phyloP scores from a whole-genome alignment of 2,113 vertebrate species.

The Podocnemis expansa region DNA sequence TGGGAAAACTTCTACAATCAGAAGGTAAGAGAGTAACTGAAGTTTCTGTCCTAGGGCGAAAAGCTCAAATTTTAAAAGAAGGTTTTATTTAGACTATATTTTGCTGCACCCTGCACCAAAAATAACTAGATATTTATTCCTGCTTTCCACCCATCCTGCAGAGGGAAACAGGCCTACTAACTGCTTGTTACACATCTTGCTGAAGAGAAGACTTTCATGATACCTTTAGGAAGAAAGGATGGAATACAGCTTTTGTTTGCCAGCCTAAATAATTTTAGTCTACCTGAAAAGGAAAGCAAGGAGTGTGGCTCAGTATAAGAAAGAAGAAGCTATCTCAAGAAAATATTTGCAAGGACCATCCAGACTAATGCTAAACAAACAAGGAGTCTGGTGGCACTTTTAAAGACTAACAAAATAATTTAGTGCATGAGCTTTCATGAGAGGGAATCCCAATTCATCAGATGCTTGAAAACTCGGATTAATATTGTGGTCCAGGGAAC shows the following conservation, averaged over 20 bases:
- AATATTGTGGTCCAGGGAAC: too few relatives aligned
- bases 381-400: too few relatives aligned
- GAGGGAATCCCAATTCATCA: too few relatives aligned
- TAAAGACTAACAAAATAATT: too few relatives aligned
- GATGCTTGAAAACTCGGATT: too few relatives aligned
- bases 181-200: not conserved
- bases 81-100: not conserved
- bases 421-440: too few relatives aligned
- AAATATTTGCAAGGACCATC: not conserved
- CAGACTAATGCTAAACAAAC: not conserved
- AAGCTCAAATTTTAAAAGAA: not conserved
- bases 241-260: not conserved
- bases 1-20: not conserved
- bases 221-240: not conserved
- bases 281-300: not conserved
- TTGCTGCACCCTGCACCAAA: not conserved
- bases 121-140: not conserved
- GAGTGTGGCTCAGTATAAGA: not conserved
- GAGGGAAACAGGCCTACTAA: not conserved
- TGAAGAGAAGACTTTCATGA: not conserved
- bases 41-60: not conserved
- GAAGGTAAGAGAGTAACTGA: not conserved
- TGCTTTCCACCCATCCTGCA: not conserved
- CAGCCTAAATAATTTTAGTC: not conserved
- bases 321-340: not conserved